Evolutionary conservation across 2,113 vertebrate genomes (phyloP), one percentile per base, ranked within the genome.

Genomic region (Antechinus flavipes): DNA sequence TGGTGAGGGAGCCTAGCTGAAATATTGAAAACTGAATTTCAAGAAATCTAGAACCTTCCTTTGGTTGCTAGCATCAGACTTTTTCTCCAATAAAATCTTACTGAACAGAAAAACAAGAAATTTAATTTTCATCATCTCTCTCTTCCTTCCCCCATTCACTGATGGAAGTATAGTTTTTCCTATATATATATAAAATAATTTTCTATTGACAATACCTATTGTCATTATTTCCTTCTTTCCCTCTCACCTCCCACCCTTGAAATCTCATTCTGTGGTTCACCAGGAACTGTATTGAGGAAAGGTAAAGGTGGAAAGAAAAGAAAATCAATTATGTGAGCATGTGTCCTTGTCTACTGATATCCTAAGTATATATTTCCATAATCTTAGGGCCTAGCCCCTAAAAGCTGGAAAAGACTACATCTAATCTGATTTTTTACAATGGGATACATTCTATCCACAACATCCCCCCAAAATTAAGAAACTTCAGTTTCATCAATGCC

Each of bases 21-120:
- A 98, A 98, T 96, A 95, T 97, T 98, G 97, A 97, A 97, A 98
- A 97, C 94, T 93, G 96, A 97, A 90, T 97, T 96, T 95, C 90
- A 96, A 96, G 95, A 96, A 95, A 96, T 46, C 92, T 90, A 94
- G 93, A 95, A 94, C 90, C 97, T 97, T 95, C 96, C 93, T 14
- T 55, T 89, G 35, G 53, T 89, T 95, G 91, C 90, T 84, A 84
- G 7, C 68, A 84, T 42, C 0, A 8, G 68, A 84, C 93, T 94
- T 96, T 97, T 97, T 95, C 97, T 95, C 84, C 93, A 93, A n/a
- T 53, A 61, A 54, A 84, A 91, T 95, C 96, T 96, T 95, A 95
- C 95, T n/a, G 96, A 95, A 97, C 97, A 97, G 93, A 94, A 94
- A 97, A 97, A 95, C 92, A 95, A 95, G 56, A 0, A 3, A 94